Evolutionary conservation across 2,113 vertebrate genomes (phyloP), one percentile per base, ranked within the genome.

Genomic region (Eurystomus gularis): DNA sequence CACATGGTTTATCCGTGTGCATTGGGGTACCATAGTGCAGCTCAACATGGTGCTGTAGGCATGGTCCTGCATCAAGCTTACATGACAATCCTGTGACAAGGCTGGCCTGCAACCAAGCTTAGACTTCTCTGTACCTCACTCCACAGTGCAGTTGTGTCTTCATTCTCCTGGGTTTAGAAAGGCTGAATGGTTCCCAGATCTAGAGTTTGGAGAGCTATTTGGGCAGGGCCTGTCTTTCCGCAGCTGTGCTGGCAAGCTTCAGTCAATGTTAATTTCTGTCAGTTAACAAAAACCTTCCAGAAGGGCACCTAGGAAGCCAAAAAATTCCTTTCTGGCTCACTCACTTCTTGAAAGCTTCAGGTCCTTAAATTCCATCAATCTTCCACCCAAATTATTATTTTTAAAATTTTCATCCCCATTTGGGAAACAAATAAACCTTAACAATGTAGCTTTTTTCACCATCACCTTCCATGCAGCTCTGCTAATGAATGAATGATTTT

Each of bases 191-290:
- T 64, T 95, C 76, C 71, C 76, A 94, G 28, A 88, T 54, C 72
- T 42, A 42, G 61, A 69, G 14, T 54, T 64, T 12, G 46, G 58
- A 84, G 46, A 81, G 54, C 16, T 82, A 10, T 76, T 89, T 91
- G 82, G 87, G 52, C 69, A 93, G 16, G 16, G 8, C 42, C 62
- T 83, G 13, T 49, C 31, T 88, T 93, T 82, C 48, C 9, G 6
- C 91, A 96, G 81, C 81, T 96, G 91, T 76, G 40, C 69, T 96
- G 73, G 77, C 89, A 91, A 84, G 73, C 33, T 76, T 65, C 82
- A 55, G 44, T 31, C 39, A 76, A 44, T 72, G 86, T 69, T 82
- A 76, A 94, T 96, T 83, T 92, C 65, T 87, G 39, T 61, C 86
- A 83, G 65, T 73, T 86, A 87, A 57, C 20, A 57, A 87, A 92